These are phyloP conservation scores for Molothrus ater DNA, from an alignment of 2,797 vertebrate genomes.

Conservation along the genomic window DNA sequence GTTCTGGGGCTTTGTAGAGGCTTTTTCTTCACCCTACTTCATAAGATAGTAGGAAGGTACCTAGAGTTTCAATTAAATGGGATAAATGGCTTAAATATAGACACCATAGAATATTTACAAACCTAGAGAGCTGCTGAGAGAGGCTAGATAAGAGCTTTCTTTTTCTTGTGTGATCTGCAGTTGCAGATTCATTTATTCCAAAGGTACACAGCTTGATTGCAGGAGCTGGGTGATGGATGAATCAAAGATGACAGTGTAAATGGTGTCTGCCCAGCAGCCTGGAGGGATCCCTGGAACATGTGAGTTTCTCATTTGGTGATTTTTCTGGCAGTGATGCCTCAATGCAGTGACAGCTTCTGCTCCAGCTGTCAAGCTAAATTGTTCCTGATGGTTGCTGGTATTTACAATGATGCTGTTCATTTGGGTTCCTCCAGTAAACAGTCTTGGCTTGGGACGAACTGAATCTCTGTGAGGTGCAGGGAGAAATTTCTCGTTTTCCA, in stretches of 20 bases:
- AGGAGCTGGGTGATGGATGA: conserved; percentile 12
- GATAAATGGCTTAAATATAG: neutral
- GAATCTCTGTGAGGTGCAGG: neutral
- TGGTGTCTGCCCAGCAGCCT: conserved; percentile 10
- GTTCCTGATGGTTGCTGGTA: conserved; percentile 38
- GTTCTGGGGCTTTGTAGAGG: neutral
- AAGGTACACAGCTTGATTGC: conserved; percentile 16
- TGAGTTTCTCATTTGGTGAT: conserved; percentile 44
- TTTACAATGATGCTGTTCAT: conserved; percentile 43
- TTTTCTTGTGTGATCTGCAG: neutral
- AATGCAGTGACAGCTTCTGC: conserved; percentile 38
- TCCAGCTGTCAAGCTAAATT: conserved; percentile 51
- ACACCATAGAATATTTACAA: neutral
- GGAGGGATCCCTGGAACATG: conserved; percentile 30
- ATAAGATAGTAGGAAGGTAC: neutral
- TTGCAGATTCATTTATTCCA: conserved; percentile 33
- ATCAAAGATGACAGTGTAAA: conserved; percentile 42
- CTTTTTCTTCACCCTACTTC: neutral
- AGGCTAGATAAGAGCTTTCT: neutral
- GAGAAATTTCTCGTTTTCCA: neutral
- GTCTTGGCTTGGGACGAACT: neutral
- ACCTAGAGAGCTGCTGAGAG: neutral
- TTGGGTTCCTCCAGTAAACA: neutral
- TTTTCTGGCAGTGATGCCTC: conserved; percentile 46
- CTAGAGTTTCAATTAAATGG: neutral